phyloP scores from a whole-genome alignment of 2,888 invertebrate species.

The Luperina nickerlii region DNA sequence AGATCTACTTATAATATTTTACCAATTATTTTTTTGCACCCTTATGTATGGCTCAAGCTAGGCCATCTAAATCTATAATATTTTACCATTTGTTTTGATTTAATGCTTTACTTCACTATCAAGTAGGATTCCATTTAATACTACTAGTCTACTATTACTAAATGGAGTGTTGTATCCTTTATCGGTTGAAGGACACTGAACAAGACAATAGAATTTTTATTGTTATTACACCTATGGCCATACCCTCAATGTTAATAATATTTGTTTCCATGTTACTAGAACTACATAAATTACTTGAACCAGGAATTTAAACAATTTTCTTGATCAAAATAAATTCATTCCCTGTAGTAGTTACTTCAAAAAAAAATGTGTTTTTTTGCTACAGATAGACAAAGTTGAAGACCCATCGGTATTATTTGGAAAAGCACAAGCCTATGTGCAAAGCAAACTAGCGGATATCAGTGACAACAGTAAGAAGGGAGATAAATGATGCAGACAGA shows the following conservation, averaged over 20 bases:
- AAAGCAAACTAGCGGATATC: conserved; percentile 90
- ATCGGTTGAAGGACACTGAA: background rate
- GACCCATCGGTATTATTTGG: conserved; percentile 94
- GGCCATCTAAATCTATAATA: conserved; percentile 9
- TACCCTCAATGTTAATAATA: background rate
- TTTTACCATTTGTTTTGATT: conserved; percentile 12
- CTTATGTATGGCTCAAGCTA: background rate
- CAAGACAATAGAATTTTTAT: background rate
- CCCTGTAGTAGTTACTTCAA: no score
- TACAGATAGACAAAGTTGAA: conserved; percentile 95
- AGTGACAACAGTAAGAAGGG: conserved; percentile 82
- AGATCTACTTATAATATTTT: no score
- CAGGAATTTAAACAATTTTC: background rate
- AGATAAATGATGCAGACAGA: conserved; percentile 67
- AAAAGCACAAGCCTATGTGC: conserved; percentile 92
- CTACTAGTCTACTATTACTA: background rate
- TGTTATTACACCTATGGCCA: background rate
- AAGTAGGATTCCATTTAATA: background rate
- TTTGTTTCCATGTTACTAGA: background rate
- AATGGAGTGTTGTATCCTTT: background rate
- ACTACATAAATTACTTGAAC: no score
- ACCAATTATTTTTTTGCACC: background rate
- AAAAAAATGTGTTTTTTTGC: background rate
- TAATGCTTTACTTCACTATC: background rate
- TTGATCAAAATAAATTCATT: background rate